Base-by-base conservation (phyloP, 2,797 vertebrate genomes). In the Geotria australis region DNA sequence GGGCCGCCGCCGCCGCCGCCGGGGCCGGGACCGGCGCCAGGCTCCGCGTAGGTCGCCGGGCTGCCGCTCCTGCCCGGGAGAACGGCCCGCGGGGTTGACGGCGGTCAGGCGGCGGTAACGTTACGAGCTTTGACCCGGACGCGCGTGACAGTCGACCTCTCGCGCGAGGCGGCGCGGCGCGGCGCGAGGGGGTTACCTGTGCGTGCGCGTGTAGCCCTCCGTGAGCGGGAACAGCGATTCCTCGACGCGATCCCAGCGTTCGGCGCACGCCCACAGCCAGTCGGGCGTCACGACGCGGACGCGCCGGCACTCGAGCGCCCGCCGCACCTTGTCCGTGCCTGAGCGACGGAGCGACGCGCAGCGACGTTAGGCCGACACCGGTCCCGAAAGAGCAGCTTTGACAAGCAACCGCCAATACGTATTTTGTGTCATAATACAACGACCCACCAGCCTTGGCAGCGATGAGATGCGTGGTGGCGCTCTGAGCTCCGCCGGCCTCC, bases 261-360 rank as follows among this genome's bases (percentile, higher is more conserved):
- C 91, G 65, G 95, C 70, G 61, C 85, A 94, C 68, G 80, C 83
- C 91, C 91, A 98, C 60, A 98, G 75, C 91, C 91, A 98, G 53
- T 93, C 88, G 0, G 89, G 89, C 64, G 75, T 98, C 61, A 96
- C 88, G 58, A 96, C 77, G 1, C 89, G 69, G 47, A 96, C 78
- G 61, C 78, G 74, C 61, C 76, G 81, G 63, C 74, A 86, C 60
- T 74, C 78, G 63, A 79, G 80, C 2, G 82, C 89, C 67, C 93
- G 85, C 5, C 81, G 78, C 5, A 98, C 89, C 69, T 98, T 98
- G 68, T 98, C 88, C 1, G 91, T 98, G 61, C 91, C 91, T 98
- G 62, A 51, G 48, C 13, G 48, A 62, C 47, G 58, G 13, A 57
- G 7, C 15, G 10, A 46, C n/a, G n/a, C n/a, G n/a, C n/a, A n/a